A percentile compares a stretch with the other conserved stretches of the same genome.
Evolutionary conservation across 2,113 vertebrate species (phyloP).

Genomic region (Pyrgilauda ruficollis): DNA sequence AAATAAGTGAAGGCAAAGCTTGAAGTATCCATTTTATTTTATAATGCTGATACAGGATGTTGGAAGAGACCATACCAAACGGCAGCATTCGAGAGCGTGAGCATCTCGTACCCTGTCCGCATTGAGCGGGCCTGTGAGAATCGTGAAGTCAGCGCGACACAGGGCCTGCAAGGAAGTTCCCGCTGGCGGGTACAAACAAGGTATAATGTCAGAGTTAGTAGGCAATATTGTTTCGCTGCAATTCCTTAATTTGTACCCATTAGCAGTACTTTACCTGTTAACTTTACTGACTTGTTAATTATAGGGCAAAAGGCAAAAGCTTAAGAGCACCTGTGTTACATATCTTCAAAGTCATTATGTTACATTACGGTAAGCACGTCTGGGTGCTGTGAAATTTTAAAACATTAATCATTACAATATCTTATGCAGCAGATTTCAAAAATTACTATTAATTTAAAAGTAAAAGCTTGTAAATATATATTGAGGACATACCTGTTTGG

Average conservation of each 20-base stretch:
- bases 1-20: constrained; percentile 97
- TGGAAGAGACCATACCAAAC: constrained; percentile 99
- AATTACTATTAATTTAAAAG: constrained; percentile 74
- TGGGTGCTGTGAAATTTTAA: constrained; percentile 96
- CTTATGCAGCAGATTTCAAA: constrained; percentile 80
- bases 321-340: constrained; percentile 83
- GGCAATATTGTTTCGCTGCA: constrained; percentile 93
- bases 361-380: constrained; percentile 96
- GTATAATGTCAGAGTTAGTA: constrained; percentile 99
- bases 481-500: constrained; percentile 85
- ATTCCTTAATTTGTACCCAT: constrained; percentile 99
- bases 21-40: constrained; percentile 96
- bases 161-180: constrained; percentile 99
- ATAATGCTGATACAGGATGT: constrained; percentile 99
- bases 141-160: constrained; percentile 98
- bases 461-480: constrained; percentile 36
- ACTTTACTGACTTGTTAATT: constrained; percentile 96
- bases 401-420: constrained; percentile 79
- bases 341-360: constrained; percentile 91
- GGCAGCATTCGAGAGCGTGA: constrained; percentile 99
- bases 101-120: constrained; percentile 99
- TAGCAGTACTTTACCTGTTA: constrained; percentile 99
- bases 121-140: constrained; percentile 99
- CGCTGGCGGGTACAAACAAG: constrained; percentile 99
- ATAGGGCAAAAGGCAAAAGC: constrained; percentile 87